Evolutionary conservation across 2,888 invertebrate genomes (phyloP).

Genomic region (Microdon myrmicae): DNA sequence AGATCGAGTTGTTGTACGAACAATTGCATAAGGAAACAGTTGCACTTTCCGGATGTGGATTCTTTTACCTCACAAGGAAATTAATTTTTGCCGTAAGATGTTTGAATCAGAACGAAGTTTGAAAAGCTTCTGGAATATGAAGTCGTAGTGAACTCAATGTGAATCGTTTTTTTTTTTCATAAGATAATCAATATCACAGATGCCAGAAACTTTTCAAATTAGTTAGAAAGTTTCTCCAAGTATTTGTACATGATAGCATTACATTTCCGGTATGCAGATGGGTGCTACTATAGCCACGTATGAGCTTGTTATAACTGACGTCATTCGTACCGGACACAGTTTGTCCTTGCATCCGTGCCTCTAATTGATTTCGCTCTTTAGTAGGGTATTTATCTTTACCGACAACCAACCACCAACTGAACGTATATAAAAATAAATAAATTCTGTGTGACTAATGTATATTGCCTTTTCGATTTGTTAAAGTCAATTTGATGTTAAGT

Average conservation of each 20-base stretch:
- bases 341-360: slow-evolving; percentile 59
- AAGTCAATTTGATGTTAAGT: no score
- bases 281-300: slow-evolving; percentile 75
- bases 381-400: no score
- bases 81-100: slow-evolving; percentile 59
- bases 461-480: no score
- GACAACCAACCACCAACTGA: no score
- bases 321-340: slow-evolving; percentile 58
- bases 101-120: no score
- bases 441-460: no score
- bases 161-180: neutral
- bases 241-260: no score
- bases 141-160: no score
- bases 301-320: slow-evolving; percentile 73
- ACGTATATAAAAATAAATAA: no score
- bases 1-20: slow-evolving; percentile 61
- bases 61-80: slow-evolving; percentile 62
- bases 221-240: neutral
- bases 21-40: slow-evolving; percentile 61
- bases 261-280: slow-evolving; percentile 68
- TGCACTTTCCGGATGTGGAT: slow-evolving; percentile 61
- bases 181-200: neutral
- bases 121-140: no score
- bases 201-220: neutral
- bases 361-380: slow-evolving; percentile 2